A percentile compares a stretch with the other conserved stretches of the same genome.
phyloP scores from a whole-genome alignment of 2,797 vertebrate genomes.

The Peromyscus nudipes region DNA sequence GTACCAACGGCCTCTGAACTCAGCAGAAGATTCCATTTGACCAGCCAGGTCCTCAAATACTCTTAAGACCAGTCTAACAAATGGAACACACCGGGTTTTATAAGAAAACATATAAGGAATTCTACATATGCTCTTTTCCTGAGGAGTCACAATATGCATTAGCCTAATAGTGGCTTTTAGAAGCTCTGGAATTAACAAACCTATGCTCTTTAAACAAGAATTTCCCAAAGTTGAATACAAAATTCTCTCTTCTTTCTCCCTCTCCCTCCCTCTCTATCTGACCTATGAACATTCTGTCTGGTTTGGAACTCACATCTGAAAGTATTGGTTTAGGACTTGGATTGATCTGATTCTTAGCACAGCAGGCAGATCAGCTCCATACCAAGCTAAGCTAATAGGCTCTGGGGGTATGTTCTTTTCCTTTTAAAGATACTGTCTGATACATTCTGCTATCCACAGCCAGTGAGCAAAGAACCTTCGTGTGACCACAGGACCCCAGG shows the following conservation, averaged over 20 bases:
- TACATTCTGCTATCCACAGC: not conserved
- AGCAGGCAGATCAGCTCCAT: not conserved
- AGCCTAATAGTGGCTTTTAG: conserved; percentile 9
- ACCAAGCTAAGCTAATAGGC: not conserved
- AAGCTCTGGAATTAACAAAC: conserved; percentile 53
- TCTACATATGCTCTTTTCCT: conserved; percentile 3
- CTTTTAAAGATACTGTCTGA: conserved; percentile 24
- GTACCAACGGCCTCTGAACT: not conserved
- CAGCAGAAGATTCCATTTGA: not conserved
- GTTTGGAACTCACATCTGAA: not conserved
- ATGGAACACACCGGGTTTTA: conserved; percentile 2
- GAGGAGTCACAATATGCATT: not conserved
- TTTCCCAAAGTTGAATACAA: conserved; percentile 42
- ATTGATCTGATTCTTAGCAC: not conserved
- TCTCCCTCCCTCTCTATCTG: not conserved
- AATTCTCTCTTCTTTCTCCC: not conserved
- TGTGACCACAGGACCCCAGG: not conserved
- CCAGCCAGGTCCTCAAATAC: not conserved
- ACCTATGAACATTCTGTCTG: not conserved
- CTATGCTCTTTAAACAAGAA: conserved; percentile 46
- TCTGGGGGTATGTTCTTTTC: not conserved
- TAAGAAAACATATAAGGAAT: conserved; percentile 46
- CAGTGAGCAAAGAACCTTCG: conserved; percentile 48
- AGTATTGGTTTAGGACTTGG: not conserved
- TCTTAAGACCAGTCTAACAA: conserved; percentile 14